Evolutionary conservation across 2,113 vertebrate genomes (phyloP), one percentile per base, ranked within the genome.

Genomic region (Xiphias gladius): DNA sequence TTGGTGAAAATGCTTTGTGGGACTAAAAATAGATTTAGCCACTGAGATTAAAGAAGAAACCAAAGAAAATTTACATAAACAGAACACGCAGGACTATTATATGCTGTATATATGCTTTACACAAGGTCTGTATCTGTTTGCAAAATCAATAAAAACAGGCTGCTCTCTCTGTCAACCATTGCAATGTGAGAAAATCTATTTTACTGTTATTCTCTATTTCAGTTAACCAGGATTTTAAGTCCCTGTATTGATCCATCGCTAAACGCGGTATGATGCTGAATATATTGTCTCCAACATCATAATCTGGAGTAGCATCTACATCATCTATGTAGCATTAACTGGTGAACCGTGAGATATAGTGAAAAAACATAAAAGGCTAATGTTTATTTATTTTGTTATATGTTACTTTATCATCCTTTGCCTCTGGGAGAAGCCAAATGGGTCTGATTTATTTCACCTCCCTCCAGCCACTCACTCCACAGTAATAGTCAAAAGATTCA

Each of bases 371-470:
- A 66, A 82, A 83, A 66, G 73, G 59, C 90, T 86, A 61, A 91
- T 92, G 91, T 89, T 89, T 92, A 88, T 92, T 92, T 85, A 89
- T 92, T 83, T 73, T 55, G 66, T 76, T 81, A 59, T 74, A 74
- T 85, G 87, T 92, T 92, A 86, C 88, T 95, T 93, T 85, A 94
- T 95, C 94, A 93, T 83, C 54, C 77, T 48, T 39, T 32, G 87
- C 94, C 89, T 90, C 72, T 73, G 88, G 94, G 93, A 88, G 81
- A 93, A 90, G 61, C 86, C 82, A 91, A 94, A 95, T 92, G 86
- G 89, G 93, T 90, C 69, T 93, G 84, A 91, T 95, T 91, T 93
- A 94, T 94, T 94, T 95, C 82, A 87, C 74, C 88, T 89, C 86
- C 88, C 76, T 82, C 43, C 90, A 85, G 92, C 78, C 61, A 71